Conservation (phyloP, 2,888 invertebrate species). For the Acleris laterana region DNA sequence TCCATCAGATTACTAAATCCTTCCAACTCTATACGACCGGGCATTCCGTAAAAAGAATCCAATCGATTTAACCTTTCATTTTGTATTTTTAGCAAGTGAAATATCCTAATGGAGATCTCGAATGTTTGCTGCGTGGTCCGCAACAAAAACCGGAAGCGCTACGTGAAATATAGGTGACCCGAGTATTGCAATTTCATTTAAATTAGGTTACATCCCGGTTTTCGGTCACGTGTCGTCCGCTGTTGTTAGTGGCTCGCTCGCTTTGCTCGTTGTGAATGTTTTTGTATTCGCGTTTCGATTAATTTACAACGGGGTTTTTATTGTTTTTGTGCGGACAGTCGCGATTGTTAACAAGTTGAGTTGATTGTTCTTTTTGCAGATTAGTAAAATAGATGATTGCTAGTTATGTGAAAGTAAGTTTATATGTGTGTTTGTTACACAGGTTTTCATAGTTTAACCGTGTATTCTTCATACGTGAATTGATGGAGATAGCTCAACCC, state of each 20-base stretch:
- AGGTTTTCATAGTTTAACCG: too few species aligned
- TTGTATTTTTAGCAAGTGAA: constrained; percentile 30
- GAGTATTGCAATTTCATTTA: constrained; percentile 37
- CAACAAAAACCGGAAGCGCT: constrained; percentile 25
- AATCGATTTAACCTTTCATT: constrained; percentile 16
- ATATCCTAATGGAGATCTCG: constrained; percentile 24
- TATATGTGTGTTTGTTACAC: too few species aligned
- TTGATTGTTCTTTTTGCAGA: too few species aligned
- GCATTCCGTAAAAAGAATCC: constrained; percentile 25
- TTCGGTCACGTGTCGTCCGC: constrained; percentile 26
- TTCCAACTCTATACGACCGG: constrained; percentile 20
- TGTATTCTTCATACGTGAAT: too few species aligned
- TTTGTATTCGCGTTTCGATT: constrained; percentile 29
- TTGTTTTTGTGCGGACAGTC: too few species aligned
- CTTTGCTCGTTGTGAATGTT: constrained; percentile 1
- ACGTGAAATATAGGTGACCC: constrained; percentile 36
- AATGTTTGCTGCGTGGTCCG: constrained; percentile 18
- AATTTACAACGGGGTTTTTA: constrained; percentile 29
- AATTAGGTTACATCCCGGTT: constrained; percentile 36
- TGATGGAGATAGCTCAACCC: too few species aligned
- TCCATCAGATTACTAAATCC: not conserved
- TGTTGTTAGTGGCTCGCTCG: constrained; percentile 15
- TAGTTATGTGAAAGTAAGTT: too few species aligned
- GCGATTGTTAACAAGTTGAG: too few species aligned
- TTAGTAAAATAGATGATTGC: too few species aligned